Conservation (phyloP, 2,113 vertebrate genomes). For the Chaetodon trifascialis region DNA sequence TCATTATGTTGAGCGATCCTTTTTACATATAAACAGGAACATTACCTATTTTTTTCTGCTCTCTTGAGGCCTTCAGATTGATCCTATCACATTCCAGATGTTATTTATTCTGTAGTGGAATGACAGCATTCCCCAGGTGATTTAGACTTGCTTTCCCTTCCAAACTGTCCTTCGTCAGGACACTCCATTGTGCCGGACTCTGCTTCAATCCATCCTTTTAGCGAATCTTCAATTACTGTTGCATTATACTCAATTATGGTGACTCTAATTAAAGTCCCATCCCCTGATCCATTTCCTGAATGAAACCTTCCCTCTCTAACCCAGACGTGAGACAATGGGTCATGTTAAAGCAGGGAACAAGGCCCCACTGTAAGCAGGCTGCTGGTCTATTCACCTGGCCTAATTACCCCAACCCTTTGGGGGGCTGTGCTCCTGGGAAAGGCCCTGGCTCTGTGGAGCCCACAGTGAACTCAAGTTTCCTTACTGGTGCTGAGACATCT, state of each 20-base stretch:
- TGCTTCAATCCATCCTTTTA: slow-evolving; percentile 58
- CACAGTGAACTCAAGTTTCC: slow-evolving; percentile 67
- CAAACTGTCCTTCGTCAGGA: slow-evolving; percentile 33
- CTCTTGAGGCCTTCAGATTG: slow-evolving; percentile 21
- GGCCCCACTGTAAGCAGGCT: slow-evolving; percentile 81
- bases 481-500: slow-evolving; percentile 20
- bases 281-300: slow-evolving; percentile 79
- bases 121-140: slow-evolving; percentile 58
- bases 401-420: slow-evolving; percentile 82
- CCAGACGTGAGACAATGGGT: slow-evolving; percentile 74
- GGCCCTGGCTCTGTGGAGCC: slow-evolving; percentile 62
- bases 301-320: slow-evolving; percentile 67
- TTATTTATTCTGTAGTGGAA: slow-evolving; percentile 46
- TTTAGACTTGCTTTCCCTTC: slow-evolving; percentile 12
- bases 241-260: slow-evolving; percentile 81
- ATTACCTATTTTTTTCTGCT: slow-evolving; percentile 7
- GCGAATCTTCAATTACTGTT: slow-evolving; percentile 76
- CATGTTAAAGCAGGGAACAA: slow-evolving; percentile 80
- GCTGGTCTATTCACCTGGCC: slow-evolving; percentile 84
- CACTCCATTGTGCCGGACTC: slow-evolving; percentile 59
- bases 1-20: neutral
- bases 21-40: slow-evolving; percentile 39
- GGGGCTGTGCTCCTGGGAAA: slow-evolving; percentile 72
- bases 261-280: slow-evolving; percentile 80
- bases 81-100: slow-evolving; percentile 43